Evolutionary conservation across 2,888 invertebrate species (phyloP).

Genomic region (Hydraecia micacea): DNA sequence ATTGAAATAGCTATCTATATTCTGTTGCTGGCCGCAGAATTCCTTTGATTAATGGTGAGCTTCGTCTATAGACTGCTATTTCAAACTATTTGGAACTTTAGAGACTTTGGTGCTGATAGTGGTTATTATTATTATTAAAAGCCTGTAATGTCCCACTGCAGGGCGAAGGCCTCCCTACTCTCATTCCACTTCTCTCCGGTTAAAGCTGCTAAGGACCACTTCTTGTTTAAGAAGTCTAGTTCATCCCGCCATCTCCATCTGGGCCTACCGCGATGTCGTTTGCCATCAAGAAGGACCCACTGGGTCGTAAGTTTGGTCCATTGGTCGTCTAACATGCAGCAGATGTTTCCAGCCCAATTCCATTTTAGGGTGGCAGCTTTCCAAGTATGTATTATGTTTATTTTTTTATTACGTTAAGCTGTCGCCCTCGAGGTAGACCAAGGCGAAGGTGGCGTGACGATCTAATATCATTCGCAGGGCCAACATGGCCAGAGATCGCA

Average conservation of each 20-base stretch:
- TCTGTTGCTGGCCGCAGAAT: background rate
- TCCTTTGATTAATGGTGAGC: conserved; percentile 1
- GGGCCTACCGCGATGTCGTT: background rate
- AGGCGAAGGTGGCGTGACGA: too few species aligned
- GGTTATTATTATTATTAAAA: background rate
- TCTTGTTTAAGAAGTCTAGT: background rate
- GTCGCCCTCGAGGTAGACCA: too few species aligned
- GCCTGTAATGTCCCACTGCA: background rate
- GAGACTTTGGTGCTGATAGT: background rate
- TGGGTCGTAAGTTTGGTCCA: background rate
- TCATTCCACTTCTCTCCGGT: background rate
- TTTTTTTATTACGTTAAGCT: background rate
- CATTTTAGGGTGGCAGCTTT: background rate
- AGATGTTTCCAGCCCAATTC: background rate
- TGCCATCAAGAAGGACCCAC: background rate
- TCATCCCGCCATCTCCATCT: background rate
- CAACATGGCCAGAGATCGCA: too few species aligned
- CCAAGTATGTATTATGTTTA: background rate
- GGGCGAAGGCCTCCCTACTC: background rate
- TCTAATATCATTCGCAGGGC: too few species aligned
- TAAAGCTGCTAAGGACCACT: background rate
- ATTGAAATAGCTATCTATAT: background rate
- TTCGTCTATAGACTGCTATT: background rate
- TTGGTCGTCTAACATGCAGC: background rate
- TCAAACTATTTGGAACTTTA: background rate